Conservation (phyloP, 2,113 vertebrate species). For the Peucedramus taeniatus region DNA sequence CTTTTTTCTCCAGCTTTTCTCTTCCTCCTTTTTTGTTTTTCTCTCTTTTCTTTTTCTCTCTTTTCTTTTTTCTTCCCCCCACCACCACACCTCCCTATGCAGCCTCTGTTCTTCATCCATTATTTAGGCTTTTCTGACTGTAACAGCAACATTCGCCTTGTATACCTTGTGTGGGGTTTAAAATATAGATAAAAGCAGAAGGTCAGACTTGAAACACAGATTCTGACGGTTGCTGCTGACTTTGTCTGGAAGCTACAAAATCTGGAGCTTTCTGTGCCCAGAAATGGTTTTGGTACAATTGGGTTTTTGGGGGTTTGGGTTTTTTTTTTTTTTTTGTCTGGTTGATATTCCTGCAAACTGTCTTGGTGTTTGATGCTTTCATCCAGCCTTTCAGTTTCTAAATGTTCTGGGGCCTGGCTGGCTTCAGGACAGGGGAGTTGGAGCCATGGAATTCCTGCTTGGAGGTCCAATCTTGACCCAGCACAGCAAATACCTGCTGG, state of each 20-base stretch:
- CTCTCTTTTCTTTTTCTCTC: background rate
- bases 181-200: slow-evolving; percentile 99
- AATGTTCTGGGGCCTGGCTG: slow-evolving; percentile 30
- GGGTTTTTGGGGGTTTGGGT: background rate
- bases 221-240: slow-evolving; percentile 66
- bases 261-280: slow-evolving; percentile 38
- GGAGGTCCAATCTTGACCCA: background rate
- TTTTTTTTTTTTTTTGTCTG: background rate
- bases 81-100: background rate
- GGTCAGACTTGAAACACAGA: slow-evolving; percentile 86
- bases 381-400: slow-evolving; percentile 9
- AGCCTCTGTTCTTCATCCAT: slow-evolving; percentile 85
- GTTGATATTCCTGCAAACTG: slow-evolving; percentile 10
- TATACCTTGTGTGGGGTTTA: slow-evolving; percentile 95
- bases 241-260: slow-evolving; percentile 72
- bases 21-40: background rate
- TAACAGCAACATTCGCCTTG: slow-evolving; percentile 86
- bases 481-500: background rate
- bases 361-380: slow-evolving; percentile 37
- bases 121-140: slow-evolving; percentile 83
- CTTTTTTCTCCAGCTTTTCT: background rate
- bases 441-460: background rate
- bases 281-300: background rate
- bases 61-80: background rate
- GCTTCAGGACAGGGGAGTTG: background rate